Percentiles rank a stretch among this genome's conserved stretches.
Evolutionary conservation across 2,113 vertebrate genomes (phyloP).

Genomic region (Pogonocichla stellata): DNA sequence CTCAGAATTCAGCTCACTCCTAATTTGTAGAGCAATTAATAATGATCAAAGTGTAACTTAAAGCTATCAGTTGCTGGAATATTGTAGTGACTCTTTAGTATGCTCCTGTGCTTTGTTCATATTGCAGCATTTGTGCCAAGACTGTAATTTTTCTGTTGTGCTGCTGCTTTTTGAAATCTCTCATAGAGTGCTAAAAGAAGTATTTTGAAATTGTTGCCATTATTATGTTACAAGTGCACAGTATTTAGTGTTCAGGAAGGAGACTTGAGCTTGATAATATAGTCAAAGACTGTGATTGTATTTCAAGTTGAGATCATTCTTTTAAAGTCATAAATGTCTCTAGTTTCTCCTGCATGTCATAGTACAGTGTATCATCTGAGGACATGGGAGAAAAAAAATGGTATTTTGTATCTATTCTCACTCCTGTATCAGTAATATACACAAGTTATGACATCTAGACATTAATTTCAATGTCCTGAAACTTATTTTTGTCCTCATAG

Average conservation of each 20-base stretch:
- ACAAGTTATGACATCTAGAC: neutral
- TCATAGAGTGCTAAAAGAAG: neutral
- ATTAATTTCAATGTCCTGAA: neutral
- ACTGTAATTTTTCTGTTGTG: neutral
- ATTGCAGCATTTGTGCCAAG: neutral
- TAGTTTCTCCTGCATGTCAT: neutral
- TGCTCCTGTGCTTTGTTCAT: neutral
- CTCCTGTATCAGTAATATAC: neutral
- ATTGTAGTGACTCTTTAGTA: neutral
- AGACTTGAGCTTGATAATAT: neutral
- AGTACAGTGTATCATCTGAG: neutral
- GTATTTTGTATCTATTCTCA: neutral
- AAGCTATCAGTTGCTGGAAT: neutral
- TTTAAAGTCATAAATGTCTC: neutral
- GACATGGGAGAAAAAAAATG: neutral
- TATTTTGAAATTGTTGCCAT: neutral
- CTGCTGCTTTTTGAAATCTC: neutral
- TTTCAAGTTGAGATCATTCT: neutral
- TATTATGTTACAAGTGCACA: neutral
- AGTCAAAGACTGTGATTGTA: neutral
- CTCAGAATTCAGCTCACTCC: neutral
- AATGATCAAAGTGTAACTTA: neutral
- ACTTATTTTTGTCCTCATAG: neutral
- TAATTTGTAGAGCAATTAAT: neutral
- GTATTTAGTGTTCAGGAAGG: neutral